Conservation (phyloP, 2,113 vertebrate species). For the Colinus virginianus region DNA sequence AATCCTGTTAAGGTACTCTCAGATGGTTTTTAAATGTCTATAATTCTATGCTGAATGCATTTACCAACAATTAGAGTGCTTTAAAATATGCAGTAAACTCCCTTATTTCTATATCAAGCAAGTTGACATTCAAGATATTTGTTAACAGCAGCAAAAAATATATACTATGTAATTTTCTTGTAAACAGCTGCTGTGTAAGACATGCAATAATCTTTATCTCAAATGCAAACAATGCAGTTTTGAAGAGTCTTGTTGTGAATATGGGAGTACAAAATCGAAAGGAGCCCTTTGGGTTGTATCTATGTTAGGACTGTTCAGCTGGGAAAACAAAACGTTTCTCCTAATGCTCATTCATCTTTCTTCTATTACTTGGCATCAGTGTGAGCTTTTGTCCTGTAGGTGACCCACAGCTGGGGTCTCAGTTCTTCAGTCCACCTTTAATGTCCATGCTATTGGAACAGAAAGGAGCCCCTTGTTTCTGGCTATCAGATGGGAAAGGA, state of each 20-base stretch:
- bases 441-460: background rate
- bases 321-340: background rate
- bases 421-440: background rate
- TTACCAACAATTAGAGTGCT: constrained; percentile 56
- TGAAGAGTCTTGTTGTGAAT: background rate
- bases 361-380: background rate
- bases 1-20: constrained; percentile 27
- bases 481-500: background rate
- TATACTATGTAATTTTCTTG: constrained; percentile 47
- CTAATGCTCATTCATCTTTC: rapidly evolving
- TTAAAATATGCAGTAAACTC: constrained; percentile 33
- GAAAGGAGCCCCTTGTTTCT: background rate
- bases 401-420: background rate
- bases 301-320: background rate
- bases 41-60: constrained; percentile 51
- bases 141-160: constrained; percentile 50
- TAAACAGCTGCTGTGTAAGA: constrained; percentile 16
- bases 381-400: background rate
- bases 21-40: constrained; percentile 23
- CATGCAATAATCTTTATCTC: background rate
- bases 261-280: background rate
- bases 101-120: constrained; percentile 39
- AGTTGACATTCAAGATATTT: constrained; percentile 59
- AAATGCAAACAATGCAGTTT: background rate
- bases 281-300: background rate